Evolutionary conservation across 1,140 invertebrate genomes (phyloP).

Genomic region (Geopemphigus sp.): DNA sequence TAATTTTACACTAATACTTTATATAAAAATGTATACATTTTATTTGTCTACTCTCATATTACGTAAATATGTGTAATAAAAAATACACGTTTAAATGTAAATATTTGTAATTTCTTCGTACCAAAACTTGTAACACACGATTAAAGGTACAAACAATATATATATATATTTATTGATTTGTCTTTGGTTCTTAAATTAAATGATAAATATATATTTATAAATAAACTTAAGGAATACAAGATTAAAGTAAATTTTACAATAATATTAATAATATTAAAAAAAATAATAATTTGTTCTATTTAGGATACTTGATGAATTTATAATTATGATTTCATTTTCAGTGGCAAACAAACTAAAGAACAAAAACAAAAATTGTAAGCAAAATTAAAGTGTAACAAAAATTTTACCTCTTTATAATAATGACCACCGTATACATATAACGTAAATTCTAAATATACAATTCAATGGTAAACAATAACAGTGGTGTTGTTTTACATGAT

Average conservation of each 20-base stretch:
- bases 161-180: not conserved
- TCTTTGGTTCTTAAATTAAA: constrained; percentile 20
- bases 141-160: not conserved
- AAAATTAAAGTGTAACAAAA: not conserved
- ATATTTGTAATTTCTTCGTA: not conserved
- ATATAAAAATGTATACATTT: constrained; percentile 7
- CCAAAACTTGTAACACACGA: not conserved
- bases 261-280: not conserved
- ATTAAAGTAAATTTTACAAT: not conserved
- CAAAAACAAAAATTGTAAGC: not conserved
- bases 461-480: not conserved
- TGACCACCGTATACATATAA: not conserved
- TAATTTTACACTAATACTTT: not conserved
- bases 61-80: not conserved
- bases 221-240: not conserved
- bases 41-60: not conserved
- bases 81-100: not conserved
- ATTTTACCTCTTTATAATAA: not conserved
- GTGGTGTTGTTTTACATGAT: not conserved
- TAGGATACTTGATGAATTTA: not conserved
- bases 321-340: not conserved
- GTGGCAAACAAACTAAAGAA: not conserved
- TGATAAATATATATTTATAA: not conserved
- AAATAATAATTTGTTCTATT: constrained; percentile 14
- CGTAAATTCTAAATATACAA: not conserved